Base-by-base conservation (phyloP, 2,113 vertebrate genomes). In the Ictalurus furcatus region DNA sequence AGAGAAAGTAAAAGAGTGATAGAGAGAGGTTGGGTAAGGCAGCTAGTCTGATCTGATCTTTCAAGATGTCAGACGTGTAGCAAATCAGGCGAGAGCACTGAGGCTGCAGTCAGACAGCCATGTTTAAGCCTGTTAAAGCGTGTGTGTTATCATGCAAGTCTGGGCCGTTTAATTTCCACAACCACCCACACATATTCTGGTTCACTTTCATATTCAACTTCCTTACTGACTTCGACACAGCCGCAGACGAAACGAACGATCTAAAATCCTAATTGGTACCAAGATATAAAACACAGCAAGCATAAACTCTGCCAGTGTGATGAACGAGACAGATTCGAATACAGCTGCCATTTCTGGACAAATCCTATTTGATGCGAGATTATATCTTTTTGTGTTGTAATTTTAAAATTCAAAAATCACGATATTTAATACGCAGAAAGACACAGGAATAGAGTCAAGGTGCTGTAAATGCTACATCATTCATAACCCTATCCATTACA, bases 1-100 rank as follows among this genome's bases (percentile, higher is more conserved):
- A 80, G 40, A 85, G 48, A 86, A 76, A 6, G 61, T 71, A 59
- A 67, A 56, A 81, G 83, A 69, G 30, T 17, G 76, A 44, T 74
- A 65, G 52, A 56, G 67, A 87, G 67, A 25, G 61, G 58, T 4
- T 2, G 34, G 25, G 65, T 25, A n/a, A 58, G 19, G 28, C 71
- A 30, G 67, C n/a, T 65, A 84, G 80, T 37, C 63, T 54, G 54
- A 87, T 76, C 56, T 84, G 88, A 89, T 89, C 80, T 85, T 71
- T 73, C 59, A 85, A 65, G 63, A n/a, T 87, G 88, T 71, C 85
- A 85, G 88, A 90, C 88, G 85, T 83, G 82, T 80, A 89, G 76
- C n/a, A 54, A 91, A 73, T 79, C 88, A 71, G 48, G 63, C 37
- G 1, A 73, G 61, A 92, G 44, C 40, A 86, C 83, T 58, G 48